phyloP scores from a whole-genome alignment of 2,113 vertebrate genomes.

The Anser cygnoides region DNA sequence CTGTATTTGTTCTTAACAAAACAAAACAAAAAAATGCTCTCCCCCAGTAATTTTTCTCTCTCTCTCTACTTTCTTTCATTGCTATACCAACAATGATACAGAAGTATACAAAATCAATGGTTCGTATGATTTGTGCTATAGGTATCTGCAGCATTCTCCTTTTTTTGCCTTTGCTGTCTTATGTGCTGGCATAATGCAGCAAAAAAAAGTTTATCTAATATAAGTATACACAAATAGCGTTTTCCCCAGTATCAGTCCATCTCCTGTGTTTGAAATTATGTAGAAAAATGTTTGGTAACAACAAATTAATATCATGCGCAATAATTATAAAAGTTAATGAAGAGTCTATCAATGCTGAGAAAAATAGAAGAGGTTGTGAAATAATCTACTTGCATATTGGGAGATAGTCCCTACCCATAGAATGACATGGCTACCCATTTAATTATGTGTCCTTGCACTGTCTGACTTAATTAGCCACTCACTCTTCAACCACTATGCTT shows the following conservation, averaged over 20 bases:
- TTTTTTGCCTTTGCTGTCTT: background rate
- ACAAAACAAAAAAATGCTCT: background rate
- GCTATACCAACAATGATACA: fast-evolving
- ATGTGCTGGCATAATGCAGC: background rate
- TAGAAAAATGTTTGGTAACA: background rate
- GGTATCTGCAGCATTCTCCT: background rate
- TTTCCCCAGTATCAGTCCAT: background rate
- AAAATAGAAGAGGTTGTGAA: background rate
- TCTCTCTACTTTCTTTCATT: background rate
- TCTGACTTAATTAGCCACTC: background rate
- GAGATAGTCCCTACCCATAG: background rate
- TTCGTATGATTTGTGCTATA: background rate
- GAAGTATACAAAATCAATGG: background rate
- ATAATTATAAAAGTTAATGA: background rate
- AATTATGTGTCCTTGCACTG: background rate
- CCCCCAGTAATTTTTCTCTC: background rate
- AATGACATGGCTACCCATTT: background rate
- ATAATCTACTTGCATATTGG: background rate
- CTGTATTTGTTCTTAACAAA: background rate
- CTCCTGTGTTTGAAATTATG: background rate
- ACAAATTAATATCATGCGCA: background rate
- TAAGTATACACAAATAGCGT: background rate
- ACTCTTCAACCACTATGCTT: background rate
- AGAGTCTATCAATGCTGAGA: background rate
- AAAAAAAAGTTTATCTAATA: background rate